Conservation (phyloP, 2,888 invertebrate genomes). For the Mesodorylaimus sp. region DNA sequence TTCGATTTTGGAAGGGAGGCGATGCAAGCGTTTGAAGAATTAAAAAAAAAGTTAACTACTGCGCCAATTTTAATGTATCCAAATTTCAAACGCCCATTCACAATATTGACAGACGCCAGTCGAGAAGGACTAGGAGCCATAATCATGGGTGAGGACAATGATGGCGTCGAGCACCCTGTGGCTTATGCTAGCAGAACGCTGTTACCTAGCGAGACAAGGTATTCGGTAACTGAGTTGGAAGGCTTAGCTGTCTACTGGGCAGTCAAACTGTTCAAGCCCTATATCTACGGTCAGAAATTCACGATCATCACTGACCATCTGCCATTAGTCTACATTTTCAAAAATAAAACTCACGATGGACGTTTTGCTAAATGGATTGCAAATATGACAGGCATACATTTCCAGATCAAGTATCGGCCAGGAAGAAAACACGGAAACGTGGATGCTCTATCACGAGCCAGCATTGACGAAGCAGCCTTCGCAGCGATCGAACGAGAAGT, state of each 20-base stretch:
- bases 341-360: no score
- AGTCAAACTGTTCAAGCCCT: background rate
- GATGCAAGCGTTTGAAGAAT: background rate
- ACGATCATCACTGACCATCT: slow-evolving; percentile 4
- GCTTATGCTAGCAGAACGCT: slow-evolving; percentile 3
- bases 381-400: no score
- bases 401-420: no score
- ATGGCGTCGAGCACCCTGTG: background rate
- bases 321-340: background rate
- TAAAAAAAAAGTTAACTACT: background rate
- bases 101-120: slow-evolving; percentile 1
- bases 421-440: no score
- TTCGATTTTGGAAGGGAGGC: slow-evolving; percentile 1
- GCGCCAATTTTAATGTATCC: slow-evolving; percentile 5
- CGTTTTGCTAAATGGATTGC: no score
- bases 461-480: no score
- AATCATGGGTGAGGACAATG: background rate
- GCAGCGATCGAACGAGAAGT: no score
- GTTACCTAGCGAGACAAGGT: slow-evolving; percentile 1
- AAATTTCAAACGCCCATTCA: slow-evolving; percentile 3
- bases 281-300: background rate
- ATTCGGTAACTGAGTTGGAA: slow-evolving; percentile 3
- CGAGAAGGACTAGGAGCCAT: background rate
- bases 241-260: background rate
- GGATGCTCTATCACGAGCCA: no score